These are phyloP conservation scores for Tetheella fluctuosa DNA, from an alignment of 2,888 invertebrate genomes.

Conservation along the genomic window DNA sequence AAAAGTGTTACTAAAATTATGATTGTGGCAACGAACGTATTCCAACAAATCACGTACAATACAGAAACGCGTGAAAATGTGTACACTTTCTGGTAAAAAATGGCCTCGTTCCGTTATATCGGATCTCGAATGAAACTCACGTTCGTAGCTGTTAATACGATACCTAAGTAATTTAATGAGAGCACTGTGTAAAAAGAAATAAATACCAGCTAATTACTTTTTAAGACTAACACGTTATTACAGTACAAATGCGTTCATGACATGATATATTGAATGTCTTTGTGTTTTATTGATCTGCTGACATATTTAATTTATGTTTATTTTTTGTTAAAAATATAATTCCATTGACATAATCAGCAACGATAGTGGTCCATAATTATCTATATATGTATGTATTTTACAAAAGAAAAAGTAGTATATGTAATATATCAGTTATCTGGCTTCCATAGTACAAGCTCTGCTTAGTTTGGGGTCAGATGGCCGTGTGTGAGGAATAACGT, in stretches of 20 bases:
- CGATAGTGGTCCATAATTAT: too few relatives aligned
- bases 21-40: neutral
- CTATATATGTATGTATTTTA: too few relatives aligned
- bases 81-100: slow-evolving; percentile 28
- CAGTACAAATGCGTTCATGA: neutral
- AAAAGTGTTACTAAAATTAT: neutral
- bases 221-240: neutral
- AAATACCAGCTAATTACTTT: neutral
- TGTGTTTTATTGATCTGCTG: neutral
- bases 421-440: too few relatives aligned
- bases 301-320: neutral
- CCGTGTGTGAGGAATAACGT: too few relatives aligned
- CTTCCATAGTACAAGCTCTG: too few relatives aligned
- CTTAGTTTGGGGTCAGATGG: too few relatives aligned
- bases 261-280: neutral
- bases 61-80: slow-evolving; percentile 25
- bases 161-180: neutral
- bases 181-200: slow-evolving; percentile 4
- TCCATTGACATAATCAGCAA: too few relatives aligned
- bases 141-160: slow-evolving; percentile 10
- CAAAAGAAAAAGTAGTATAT: too few relatives aligned
- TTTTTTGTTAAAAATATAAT: too few relatives aligned
- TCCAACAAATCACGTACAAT: slow-evolving; percentile 17
- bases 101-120: slow-evolving; percentile 24
- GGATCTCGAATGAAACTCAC: slow-evolving; percentile 21